A percentile compares a stretch with the other conserved stretches of the same genome.
phyloP scores from a whole-genome alignment of 2,888 invertebrate species.

The Falcaria lacertinaria region DNA sequence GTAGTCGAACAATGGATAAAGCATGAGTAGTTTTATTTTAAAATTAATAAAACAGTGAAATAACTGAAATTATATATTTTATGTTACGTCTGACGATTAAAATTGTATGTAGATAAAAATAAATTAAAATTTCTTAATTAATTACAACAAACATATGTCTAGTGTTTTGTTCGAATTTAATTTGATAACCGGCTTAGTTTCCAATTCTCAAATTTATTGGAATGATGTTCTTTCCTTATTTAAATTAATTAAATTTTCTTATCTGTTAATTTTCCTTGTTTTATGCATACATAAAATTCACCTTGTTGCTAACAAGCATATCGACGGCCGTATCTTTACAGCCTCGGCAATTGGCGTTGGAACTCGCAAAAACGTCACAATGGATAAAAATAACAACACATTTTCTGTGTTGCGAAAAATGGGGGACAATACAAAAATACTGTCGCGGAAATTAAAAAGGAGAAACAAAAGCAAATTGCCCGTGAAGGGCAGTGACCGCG shows the following conservation, averaged over 20 bases:
- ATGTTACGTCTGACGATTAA: no score
- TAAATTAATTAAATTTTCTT: neutral
- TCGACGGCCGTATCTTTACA: neutral
- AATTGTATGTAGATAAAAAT: no score
- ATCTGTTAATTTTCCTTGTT: neutral
- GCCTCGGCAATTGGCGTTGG: neutral
- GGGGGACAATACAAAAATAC: slow-evolving; percentile 54
- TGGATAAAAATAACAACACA: slow-evolving; percentile 43
- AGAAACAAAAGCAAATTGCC: slow-evolving; percentile 65
- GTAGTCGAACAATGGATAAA: no score
- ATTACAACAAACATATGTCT: no score
- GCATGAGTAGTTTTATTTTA: no score
- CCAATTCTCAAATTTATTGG: no score
- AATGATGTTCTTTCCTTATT: neutral
- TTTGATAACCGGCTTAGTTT: no score
- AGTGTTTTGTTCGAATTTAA: neutral
- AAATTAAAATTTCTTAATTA: no score
- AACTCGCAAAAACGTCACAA: slow-evolving; percentile 18
- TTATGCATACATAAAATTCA: neutral
- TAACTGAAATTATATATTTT: no score
- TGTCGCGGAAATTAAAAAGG: slow-evolving; percentile 63
- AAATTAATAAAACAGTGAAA: no score
- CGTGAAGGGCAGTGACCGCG: slow-evolving; percentile 47
- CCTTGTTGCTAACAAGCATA: neutral
- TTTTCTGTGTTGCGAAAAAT: slow-evolving; percentile 38